These are phyloP conservation scores for Syngnathus rostellatus DNA, from an alignment of 2,797 vertebrate species.

Conservation along the genomic window DNA sequence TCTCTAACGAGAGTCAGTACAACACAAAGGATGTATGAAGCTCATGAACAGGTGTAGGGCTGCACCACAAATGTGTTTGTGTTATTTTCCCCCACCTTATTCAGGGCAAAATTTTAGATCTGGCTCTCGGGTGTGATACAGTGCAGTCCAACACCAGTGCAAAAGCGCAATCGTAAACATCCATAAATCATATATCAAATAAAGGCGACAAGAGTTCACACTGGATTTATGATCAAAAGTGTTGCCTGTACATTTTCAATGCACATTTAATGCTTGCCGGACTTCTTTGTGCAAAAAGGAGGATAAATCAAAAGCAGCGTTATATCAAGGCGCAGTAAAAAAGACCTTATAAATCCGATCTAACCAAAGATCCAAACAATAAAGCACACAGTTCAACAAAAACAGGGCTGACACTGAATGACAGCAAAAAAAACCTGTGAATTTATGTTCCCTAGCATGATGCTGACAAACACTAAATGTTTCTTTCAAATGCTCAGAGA, in stretches of 20 bases:
- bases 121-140: neutral
- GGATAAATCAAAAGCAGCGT: neutral
- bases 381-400: neutral
- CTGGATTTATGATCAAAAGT: neutral
- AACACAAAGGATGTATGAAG: neutral
- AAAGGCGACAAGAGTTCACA: neutral
- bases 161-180: neutral
- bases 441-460: neutral
- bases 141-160: neutral
- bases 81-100: neutral
- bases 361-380: neutral
- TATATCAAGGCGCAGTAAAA: neutral
- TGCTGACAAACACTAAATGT: neutral
- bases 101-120: neutral
- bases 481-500: neutral
- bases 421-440: neutral
- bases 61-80: neutral
- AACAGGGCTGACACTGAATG: neutral
- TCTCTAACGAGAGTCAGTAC: neutral
- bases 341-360: slow-evolving; percentile 1
- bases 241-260: slow-evolving; percentile 5
- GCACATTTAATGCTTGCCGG: slow-evolving; percentile 4
- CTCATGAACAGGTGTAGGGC: too few species aligned
- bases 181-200: slow-evolving; percentile 5
- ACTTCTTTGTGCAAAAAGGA: slow-evolving; percentile 2